A percentile compares a stretch with the other conserved stretches of the same genome.
These are phyloP conservation scores for Manis crassicaudata DNA, from an alignment of 2,797 vertebrate genomes.

Conservation along the genomic window DNA sequence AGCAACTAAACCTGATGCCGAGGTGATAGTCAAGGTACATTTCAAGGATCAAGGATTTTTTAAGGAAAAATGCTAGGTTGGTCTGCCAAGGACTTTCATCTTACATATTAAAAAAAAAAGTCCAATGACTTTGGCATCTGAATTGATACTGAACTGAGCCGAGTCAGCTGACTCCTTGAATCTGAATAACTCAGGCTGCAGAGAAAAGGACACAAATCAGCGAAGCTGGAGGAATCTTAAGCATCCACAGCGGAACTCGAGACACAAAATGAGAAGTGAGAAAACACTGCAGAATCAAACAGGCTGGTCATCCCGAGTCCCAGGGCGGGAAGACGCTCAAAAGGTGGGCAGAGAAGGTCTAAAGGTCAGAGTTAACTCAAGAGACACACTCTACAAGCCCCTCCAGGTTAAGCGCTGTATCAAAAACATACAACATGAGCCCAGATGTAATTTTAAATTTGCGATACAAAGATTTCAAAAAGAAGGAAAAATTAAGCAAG, in stretches of 20 bases:
- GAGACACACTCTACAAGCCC: too few relatives aligned
- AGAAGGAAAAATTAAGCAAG: neutral
- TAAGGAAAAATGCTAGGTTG: neutral
- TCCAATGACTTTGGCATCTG: neutral
- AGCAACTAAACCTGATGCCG: rapidly evolving
- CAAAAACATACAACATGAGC: rapidly evolving
- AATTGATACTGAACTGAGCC: neutral
- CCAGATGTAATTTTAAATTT: neutral
- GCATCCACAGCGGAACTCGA: neutral
- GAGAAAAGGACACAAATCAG: neutral
- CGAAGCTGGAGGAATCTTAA: neutral
- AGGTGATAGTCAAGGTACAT: neutral
- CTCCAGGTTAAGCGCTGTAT: neutral
- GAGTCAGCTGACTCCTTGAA: neutral
- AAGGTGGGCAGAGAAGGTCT: too few relatives aligned
- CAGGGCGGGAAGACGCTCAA: too few relatives aligned
- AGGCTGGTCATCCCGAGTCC: rapidly evolving
- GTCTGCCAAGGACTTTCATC: neutral
- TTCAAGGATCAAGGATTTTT: too few relatives aligned
- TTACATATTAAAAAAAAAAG: neutral
- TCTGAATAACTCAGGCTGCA: neutral
- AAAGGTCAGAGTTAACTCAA: rapidly evolving
- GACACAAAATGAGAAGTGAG: rapidly evolving
- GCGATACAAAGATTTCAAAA: neutral
- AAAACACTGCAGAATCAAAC: neutral